These are phyloP conservation scores for Condylura cristata DNA, from an alignment of 2,113 vertebrate genomes.

Conservation along the genomic window DNA sequence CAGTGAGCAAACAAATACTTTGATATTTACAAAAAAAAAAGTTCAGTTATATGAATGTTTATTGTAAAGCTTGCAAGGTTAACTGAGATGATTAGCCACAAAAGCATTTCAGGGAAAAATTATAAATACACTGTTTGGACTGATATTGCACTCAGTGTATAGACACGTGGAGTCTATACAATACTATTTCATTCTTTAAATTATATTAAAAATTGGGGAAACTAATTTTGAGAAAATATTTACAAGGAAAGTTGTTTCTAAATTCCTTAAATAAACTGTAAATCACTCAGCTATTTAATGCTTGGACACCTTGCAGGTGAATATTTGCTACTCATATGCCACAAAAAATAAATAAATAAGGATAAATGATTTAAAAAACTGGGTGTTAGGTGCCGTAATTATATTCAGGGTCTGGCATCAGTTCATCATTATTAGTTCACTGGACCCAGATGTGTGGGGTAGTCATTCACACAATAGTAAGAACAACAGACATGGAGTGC, in stretches of 20 bases:
- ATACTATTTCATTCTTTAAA: neutral
- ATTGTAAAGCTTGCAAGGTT: neutral
- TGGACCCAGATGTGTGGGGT: accelerated
- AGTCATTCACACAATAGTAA: neutral
- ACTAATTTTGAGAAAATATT: neutral
- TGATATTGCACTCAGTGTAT: no score
- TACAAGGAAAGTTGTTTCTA: neutral
- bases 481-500: neutral
- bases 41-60: neutral
- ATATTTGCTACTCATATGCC: neutral
- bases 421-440: neutral
- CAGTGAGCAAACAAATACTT: accelerated
- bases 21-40: neutral
- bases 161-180: neutral
- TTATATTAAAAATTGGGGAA: neutral
- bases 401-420: neutral
- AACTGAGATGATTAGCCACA: neutral
- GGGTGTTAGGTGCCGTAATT: neutral
- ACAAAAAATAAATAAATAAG: neutral
- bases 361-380: neutral
- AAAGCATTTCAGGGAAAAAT: neutral
- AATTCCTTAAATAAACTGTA: neutral
- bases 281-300: neutral
- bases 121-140: no score
- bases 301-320: neutral